Percentiles rank a stretch among this genome's conserved stretches.
These are phyloP conservation scores for Diadegma fenestrale DNA, from an alignment of 2,888 invertebrate species.

Conservation along the genomic window DNA sequence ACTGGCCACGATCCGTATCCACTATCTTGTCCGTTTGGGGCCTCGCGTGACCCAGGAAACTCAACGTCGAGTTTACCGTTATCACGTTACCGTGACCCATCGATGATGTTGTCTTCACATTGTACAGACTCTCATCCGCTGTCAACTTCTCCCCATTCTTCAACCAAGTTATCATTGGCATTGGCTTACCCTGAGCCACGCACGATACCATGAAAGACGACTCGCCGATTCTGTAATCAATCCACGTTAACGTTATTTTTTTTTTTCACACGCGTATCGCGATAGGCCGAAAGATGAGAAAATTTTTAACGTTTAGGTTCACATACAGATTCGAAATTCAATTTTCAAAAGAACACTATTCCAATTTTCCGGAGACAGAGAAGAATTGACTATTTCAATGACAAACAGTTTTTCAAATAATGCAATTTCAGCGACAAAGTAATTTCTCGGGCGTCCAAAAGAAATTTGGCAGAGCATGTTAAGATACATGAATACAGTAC, in stretches of 20 bases:
- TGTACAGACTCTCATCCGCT: slow-evolving; percentile 91
- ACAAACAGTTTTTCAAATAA: no score
- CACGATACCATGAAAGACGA: slow-evolving; percentile 92
- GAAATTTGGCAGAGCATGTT: no score
- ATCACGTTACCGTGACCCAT: slow-evolving; percentile 92
- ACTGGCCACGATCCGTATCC: slow-evolving; percentile 94
- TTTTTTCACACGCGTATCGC: not conserved
- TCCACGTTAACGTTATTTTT: not conserved
- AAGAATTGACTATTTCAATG: no score
- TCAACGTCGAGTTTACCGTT: slow-evolving; percentile 93
- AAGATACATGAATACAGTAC: no score
- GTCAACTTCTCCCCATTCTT: slow-evolving; percentile 94
- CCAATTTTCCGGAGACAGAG: no score
- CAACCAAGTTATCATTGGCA: slow-evolving; percentile 93
- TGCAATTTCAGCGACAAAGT: no score
- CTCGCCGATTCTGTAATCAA: slow-evolving; percentile 89
- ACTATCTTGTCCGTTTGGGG: slow-evolving; percentile 91
- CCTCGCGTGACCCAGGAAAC: slow-evolving; percentile 92
- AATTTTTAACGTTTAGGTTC: not conserved
- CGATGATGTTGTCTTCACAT: slow-evolving; percentile 92
- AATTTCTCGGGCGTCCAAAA: no score
- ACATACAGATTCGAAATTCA: not conserved
- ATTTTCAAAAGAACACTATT: no score
- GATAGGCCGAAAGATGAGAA: not conserved
- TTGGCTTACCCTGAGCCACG: slow-evolving; percentile 95